Percentiles rank a stretch among this genome's conserved stretches.
These are phyloP conservation scores for Synergus laeviventris DNA, from an alignment of 2,888 invertebrate species.

Conservation along the genomic window DNA sequence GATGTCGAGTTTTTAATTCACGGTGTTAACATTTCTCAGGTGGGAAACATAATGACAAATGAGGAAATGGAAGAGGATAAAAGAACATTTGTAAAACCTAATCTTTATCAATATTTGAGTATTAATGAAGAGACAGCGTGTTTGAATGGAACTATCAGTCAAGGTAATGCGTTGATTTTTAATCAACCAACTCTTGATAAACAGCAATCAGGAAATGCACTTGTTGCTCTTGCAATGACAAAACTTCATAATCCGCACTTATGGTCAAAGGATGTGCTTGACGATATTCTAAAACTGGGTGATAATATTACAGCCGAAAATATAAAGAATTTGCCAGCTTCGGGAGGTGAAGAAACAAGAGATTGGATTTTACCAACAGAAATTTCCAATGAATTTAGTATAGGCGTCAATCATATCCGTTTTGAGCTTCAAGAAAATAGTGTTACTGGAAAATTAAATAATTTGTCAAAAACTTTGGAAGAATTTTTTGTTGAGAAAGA, in stretches of 20 bases:
- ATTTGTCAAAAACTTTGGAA: conserved; percentile 76
- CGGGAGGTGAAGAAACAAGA: conserved; percentile 75
- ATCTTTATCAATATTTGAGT: conserved; percentile 73
- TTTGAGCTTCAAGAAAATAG: conserved; percentile 76
- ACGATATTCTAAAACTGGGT: conserved; percentile 78
- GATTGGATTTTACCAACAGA: conserved; percentile 77
- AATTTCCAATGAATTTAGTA: conserved; percentile 73
- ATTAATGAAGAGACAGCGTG: conserved; percentile 72
- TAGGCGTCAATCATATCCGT: conserved; percentile 75
- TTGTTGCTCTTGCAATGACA: conserved; percentile 80
- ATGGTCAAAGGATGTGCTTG: conserved; percentile 80
- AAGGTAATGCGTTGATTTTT: conserved; percentile 76
- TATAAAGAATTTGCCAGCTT: conserved; percentile 77
- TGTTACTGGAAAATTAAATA: conserved; percentile 75
- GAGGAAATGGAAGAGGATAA: conserved; percentile 68
- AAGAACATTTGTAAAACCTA: conserved; percentile 68
- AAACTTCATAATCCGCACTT: conserved; percentile 78
- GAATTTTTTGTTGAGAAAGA: conserved; percentile 79
- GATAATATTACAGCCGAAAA: conserved; percentile 78
- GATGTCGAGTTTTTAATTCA: conserved; percentile 66
- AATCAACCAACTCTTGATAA: conserved; percentile 66
- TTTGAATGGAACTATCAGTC: conserved; percentile 66
- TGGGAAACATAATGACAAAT: conserved; percentile 63
- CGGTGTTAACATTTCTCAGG: conserved; percentile 57
- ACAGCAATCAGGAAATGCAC: conserved; percentile 79